Evolutionary conservation across 2,888 invertebrate genomes (phyloP).

Genomic region (Helleia helle): DNA sequence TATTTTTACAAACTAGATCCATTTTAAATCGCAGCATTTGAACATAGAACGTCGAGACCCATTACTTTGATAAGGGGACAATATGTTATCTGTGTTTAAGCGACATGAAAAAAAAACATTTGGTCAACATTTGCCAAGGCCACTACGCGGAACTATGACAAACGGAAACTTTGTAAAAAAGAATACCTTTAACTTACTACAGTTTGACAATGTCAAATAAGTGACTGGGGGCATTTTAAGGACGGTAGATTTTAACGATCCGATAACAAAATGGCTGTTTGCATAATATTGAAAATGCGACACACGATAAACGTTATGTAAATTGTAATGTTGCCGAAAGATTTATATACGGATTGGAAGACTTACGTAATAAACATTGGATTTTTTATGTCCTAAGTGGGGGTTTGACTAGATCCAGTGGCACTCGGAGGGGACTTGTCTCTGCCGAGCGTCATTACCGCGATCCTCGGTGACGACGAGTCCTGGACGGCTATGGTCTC

Average conservation of each 20-base stretch:
- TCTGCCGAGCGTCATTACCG: too few relatives aligned
- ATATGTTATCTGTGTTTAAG: conserved; percentile 51
- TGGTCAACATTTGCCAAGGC: conserved; percentile 55
- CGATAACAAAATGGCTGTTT: conserved; percentile 27
- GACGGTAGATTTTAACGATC: conserved; percentile 30
- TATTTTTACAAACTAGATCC: too few relatives aligned
- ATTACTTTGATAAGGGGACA: conserved; percentile 52
- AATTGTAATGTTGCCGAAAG: conserved; percentile 4
- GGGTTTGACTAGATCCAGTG: too few relatives aligned
- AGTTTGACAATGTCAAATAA: conserved; percentile 47
- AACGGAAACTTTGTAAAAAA: conserved; percentile 25
- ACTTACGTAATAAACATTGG: too few relatives aligned
- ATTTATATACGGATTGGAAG: background rate
- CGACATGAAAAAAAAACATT: conserved; percentile 43
- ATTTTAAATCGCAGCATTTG: too few relatives aligned
- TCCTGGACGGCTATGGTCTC: too few relatives aligned
- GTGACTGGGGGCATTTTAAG: conserved; percentile 44
- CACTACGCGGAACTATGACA: conserved; percentile 52
- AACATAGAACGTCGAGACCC: too few relatives aligned
- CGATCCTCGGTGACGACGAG: too few relatives aligned
- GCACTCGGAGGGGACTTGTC: too few relatives aligned
- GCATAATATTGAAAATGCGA: conserved; percentile 20
- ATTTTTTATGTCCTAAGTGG: too few relatives aligned
- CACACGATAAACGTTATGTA: background rate
- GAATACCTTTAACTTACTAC: conserved; percentile 20